phyloP scores from a whole-genome alignment of 2,797 vertebrate genomes.

The Streptopelia turtur region DNA sequence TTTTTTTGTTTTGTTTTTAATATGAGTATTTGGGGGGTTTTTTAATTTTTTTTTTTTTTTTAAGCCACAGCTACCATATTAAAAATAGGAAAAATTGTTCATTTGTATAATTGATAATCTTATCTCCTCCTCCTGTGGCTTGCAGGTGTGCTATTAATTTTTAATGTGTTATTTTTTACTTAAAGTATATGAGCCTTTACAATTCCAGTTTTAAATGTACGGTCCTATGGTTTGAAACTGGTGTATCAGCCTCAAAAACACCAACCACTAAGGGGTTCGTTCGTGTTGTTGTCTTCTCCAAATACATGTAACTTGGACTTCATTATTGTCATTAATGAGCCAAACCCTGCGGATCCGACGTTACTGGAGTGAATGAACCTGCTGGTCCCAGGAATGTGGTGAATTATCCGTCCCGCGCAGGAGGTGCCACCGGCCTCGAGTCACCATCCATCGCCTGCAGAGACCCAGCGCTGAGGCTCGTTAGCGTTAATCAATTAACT shows the following conservation, averaged over 20 bases:
- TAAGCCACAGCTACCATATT: neutral
- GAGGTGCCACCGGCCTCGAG: no score
- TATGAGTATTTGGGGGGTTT: neutral
- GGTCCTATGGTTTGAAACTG: neutral
- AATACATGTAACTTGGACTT: neutral
- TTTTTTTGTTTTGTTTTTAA: neutral
- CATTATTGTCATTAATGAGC: neutral
- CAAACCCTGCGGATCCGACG: neutral
- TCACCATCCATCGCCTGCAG: neutral
- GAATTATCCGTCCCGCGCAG: neutral
- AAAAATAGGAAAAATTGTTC: neutral
- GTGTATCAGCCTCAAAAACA: neutral
- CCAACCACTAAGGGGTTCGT: neutral
- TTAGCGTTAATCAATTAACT: neutral
- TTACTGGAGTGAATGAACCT: neutral
- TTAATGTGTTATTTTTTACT: slow-evolving; percentile 23
- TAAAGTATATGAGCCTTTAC: neutral
- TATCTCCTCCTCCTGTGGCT: neutral
- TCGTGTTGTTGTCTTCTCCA: neutral
- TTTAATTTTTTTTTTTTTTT: neutral
- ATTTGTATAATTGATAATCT: neutral
- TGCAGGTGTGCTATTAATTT: neutral
- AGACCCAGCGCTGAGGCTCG: no score
- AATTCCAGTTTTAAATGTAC: neutral
- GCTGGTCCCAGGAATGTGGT: neutral